Percentiles rank a stretch among this genome's conserved stretches.
These are phyloP conservation scores for Pachypeltis micranthus DNA, from an alignment of 1,140 invertebrate species.

Conservation along the genomic window DNA sequence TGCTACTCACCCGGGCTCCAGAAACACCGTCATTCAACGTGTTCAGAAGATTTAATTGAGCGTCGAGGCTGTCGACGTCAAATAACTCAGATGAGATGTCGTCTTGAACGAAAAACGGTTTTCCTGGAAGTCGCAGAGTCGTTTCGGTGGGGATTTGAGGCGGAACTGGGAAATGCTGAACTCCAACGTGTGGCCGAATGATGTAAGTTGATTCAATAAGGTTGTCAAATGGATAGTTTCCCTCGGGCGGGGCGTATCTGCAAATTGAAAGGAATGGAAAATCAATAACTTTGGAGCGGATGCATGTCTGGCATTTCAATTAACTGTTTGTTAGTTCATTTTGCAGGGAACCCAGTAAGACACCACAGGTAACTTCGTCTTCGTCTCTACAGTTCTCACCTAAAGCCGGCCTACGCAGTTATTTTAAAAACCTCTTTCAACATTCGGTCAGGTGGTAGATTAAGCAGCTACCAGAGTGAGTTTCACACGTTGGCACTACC, in stretches of 20 bases:
- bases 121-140: conserved; percentile 22
- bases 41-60: conserved; percentile 13
- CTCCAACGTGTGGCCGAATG: conserved; percentile 22
- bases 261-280: background rate
- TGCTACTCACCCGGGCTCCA: conserved; percentile 23
- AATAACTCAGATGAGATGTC: conserved; percentile 3
- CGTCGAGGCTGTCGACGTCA: conserved; percentile 18
- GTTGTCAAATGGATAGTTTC: conserved; percentile 23
- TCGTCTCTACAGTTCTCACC: too few species aligned
- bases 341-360: too few species aligned
- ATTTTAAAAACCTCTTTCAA: too few species aligned
- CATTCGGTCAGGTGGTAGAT: too few species aligned
- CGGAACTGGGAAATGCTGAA: conserved; percentile 16
- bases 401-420: too few species aligned
- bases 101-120: conserved; percentile 19
- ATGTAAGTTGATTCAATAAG: conserved; percentile 29
- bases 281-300: too few species aligned
- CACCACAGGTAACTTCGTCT: too few species aligned
- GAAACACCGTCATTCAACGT: conserved; percentile 16
- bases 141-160: conserved; percentile 20
- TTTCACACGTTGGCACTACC: too few species aligned
- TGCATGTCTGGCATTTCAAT: too few species aligned
- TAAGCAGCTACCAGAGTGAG: too few species aligned
- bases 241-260: conserved; percentile 26
- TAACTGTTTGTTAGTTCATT: too few species aligned